Evolutionary conservation across 2,888 invertebrate species (phyloP).

Genomic region (Elmis aenea): DNA sequence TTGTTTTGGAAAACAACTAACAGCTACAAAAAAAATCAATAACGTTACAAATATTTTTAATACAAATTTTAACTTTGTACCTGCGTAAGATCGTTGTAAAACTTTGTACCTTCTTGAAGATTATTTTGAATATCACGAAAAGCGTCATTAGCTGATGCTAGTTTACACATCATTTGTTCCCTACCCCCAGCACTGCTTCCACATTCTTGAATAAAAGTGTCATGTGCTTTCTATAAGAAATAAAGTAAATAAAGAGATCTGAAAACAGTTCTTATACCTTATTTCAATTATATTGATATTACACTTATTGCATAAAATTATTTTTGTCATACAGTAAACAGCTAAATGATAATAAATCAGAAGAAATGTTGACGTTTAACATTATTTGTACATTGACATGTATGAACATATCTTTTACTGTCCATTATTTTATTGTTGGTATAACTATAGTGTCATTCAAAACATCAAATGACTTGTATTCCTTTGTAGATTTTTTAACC

Average conservation of each 20-base stretch:
- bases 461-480: too few species aligned
- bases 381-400: too few species aligned
- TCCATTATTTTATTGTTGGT: too few species aligned
- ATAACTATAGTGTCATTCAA: too few species aligned
- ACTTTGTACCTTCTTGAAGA: conserved; percentile 93
- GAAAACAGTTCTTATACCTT: conserved; percentile 2
- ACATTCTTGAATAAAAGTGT: conserved; percentile 57
- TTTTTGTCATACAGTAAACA: too few species aligned
- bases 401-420: too few species aligned
- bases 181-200: conserved; percentile 62
- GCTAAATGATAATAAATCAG: too few species aligned
- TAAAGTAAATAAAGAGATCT: conserved; percentile 10
- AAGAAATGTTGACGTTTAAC: too few species aligned
- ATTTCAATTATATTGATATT: too few species aligned
- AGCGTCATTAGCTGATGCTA: conserved; percentile 89
- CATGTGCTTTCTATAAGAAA: conserved; percentile 51
- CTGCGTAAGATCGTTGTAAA: conserved; percentile 89
- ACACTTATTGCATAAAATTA: conserved; percentile 1
- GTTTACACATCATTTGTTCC: conserved; percentile 74
- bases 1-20: conserved; percentile 95
- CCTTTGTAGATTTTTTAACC: too few species aligned
- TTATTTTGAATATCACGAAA: conserved; percentile 88
- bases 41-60: conserved; percentile 4
- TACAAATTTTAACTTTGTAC: conserved; percentile 38
- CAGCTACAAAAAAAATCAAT: conserved; percentile 53